A percentile compares a stretch with the other conserved stretches of the same genome.
Conservation (phyloP, 2,797 vertebrate genomes). For the Corythornis leucogaster region DNA sequence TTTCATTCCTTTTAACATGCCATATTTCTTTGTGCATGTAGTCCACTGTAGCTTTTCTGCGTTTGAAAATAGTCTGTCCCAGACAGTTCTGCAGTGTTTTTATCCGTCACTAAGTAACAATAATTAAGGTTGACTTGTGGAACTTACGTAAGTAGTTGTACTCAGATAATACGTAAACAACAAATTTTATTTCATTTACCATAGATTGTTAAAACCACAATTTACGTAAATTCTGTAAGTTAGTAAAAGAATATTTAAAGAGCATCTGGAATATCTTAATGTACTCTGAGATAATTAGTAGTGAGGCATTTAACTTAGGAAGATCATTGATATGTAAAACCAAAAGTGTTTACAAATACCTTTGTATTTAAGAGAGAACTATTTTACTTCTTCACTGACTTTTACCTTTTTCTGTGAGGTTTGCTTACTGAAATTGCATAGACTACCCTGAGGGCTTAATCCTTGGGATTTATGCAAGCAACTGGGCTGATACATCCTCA, state of each 20-base stretch:
- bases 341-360: not conserved
- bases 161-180: rapidly evolving
- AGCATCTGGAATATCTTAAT: not conserved
- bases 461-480: not conserved
- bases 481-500: not conserved
- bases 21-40: not conserved
- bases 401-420: not conserved
- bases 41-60: not conserved
- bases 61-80: not conserved
- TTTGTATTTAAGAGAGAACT: not conserved
- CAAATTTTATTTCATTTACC: not conserved
- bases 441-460: not conserved
- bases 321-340: not conserved
- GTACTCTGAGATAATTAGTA: not conserved
- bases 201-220: not conserved
- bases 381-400: not conserved
- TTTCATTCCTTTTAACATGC: not conserved
- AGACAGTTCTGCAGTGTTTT: not conserved
- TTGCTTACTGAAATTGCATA: not conserved
- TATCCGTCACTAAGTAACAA: not conserved
- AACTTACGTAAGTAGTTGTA: not conserved
- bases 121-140: not conserved
- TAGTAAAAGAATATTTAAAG: not conserved
- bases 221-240: not conserved
- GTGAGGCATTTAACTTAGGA: not conserved